A percentile compares a stretch with the other conserved stretches of the same genome.
Evolutionary conservation across 2,113 vertebrate genomes (phyloP).

Genomic region (Australoheros scitulus): DNA sequence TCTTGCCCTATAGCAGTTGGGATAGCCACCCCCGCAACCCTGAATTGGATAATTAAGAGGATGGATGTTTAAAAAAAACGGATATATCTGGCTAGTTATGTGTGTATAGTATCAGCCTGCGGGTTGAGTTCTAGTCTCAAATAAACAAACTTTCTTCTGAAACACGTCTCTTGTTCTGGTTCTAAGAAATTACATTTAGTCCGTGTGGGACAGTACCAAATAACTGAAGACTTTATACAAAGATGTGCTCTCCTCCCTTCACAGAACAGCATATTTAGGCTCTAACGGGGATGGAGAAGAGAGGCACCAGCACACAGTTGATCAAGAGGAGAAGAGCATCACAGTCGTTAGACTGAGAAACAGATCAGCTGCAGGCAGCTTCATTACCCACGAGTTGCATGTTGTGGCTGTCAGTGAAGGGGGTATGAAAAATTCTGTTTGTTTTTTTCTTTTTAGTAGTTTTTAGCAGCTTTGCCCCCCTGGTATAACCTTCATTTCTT

Average conservation of each 20-base stretch:
- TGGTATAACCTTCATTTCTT: not conserved
- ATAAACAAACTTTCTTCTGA: not conserved
- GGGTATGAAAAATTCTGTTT: not conserved
- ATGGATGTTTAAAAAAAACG: not conserved
- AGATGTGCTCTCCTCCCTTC: not conserved
- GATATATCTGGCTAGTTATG: not conserved
- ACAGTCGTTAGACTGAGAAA: not conserved
- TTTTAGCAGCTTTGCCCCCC: rapidly evolving
- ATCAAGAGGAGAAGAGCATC: not conserved
- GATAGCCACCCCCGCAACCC: too few species aligned
- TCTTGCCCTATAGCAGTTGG: too few species aligned
- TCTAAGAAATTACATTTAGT: not conserved
- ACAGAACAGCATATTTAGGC: not conserved
- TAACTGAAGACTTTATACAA: not conserved
- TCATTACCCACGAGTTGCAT: not conserved
- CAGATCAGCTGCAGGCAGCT: not conserved
- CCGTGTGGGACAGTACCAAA: not conserved
- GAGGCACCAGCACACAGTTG: not conserved
- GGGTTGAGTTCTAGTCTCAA: not conserved
- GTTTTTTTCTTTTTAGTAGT: rapidly evolving
- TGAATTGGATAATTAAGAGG: too few species aligned
- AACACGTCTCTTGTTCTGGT: not conserved
- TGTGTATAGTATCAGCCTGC: not conserved
- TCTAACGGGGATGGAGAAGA: not conserved
- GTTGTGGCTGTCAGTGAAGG: not conserved